These are phyloP conservation scores for Odontomyia ornata DNA, from an alignment of 2,888 invertebrate species.

Conservation along the genomic window DNA sequence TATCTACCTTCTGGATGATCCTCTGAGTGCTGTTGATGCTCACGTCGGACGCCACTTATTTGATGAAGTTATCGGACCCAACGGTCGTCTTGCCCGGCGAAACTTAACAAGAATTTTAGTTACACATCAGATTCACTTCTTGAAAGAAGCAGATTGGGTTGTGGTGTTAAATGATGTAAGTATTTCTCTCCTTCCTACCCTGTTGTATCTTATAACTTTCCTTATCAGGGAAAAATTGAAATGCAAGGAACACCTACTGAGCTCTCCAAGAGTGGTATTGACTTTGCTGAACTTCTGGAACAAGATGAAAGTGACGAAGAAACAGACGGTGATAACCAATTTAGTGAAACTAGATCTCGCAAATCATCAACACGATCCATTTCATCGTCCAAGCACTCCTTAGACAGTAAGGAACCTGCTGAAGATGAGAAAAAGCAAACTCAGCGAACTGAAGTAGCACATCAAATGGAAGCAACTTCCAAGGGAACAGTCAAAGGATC, in stretches of 20 bases:
- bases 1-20: slow-evolving; percentile 79
- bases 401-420: slow-evolving; percentile 55
- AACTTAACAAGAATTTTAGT: slow-evolving; percentile 74
- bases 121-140: slow-evolving; percentile 79
- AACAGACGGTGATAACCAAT: slow-evolving; percentile 40
- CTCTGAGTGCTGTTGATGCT: slow-evolving; percentile 79
- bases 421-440: slow-evolving; percentile 57
- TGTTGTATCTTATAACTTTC: neutral
- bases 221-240: slow-evolving; percentile 64
- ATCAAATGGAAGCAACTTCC: slow-evolving; percentile 61
- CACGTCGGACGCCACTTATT: slow-evolving; percentile 76
- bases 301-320: slow-evolving; percentile 59
- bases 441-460: slow-evolving; percentile 45
- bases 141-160: slow-evolving; percentile 69
- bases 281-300: slow-evolving; percentile 66
- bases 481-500: slow-evolving; percentile 64
- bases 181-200: slow-evolving; percentile 39
- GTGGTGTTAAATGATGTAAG: slow-evolving; percentile 70
- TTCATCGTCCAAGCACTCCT: slow-evolving; percentile 41
- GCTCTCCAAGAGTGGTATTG: slow-evolving; percentile 64
- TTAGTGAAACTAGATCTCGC: slow-evolving; percentile 29
- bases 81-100: slow-evolving; percentile 64
- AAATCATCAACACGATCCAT: slow-evolving; percentile 46
- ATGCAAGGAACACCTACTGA: slow-evolving; percentile 65
- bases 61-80: slow-evolving; percentile 70